These are phyloP conservation scores for Tortricodes alternella DNA, from an alignment of 2,888 invertebrate genomes.

Conservation along the genomic window DNA sequence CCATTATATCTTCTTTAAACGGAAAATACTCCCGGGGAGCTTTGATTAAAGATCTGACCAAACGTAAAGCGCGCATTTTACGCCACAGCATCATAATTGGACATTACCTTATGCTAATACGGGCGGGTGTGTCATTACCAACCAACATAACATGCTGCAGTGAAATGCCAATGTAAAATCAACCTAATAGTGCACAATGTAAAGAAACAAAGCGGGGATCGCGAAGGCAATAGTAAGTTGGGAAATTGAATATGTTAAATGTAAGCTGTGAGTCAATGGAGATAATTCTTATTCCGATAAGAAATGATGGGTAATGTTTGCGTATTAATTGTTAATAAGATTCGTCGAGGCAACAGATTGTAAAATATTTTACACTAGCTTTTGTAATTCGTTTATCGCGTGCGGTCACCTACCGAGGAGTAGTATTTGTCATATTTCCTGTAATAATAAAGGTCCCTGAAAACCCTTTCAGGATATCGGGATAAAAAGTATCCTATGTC, in stretches of 20 bases:
- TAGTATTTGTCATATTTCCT: no score
- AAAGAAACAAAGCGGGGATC: not conserved
- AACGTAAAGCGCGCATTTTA: conserved; percentile 45
- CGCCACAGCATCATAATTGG: conserved; percentile 60
- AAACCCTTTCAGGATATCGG: no score
- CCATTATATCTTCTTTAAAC: not conserved
- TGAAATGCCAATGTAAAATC: conserved; percentile 30
- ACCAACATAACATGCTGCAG: conserved; percentile 33
- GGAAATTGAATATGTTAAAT: conserved; percentile 31
- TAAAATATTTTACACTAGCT: no score
- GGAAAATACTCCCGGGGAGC: not conserved
- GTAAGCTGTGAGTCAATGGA: conserved; percentile 34
- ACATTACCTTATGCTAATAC: conserved; percentile 60
- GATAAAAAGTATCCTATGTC: no score
- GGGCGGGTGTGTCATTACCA: conserved; percentile 41
- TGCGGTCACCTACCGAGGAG: no score
- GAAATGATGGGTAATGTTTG: conserved; percentile 22
- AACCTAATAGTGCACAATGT: conserved; percentile 23
- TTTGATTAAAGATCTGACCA: conserved; percentile 15
- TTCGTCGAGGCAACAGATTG: not conserved
- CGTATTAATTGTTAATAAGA: conserved; percentile 24
- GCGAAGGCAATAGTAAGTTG: not conserved
- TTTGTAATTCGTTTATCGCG: no score
- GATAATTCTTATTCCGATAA: conserved; percentile 41
- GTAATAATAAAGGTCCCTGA: no score